Evolutionary conservation across 2,113 vertebrate species (phyloP).

Genomic region (Rynchops niger): DNA sequence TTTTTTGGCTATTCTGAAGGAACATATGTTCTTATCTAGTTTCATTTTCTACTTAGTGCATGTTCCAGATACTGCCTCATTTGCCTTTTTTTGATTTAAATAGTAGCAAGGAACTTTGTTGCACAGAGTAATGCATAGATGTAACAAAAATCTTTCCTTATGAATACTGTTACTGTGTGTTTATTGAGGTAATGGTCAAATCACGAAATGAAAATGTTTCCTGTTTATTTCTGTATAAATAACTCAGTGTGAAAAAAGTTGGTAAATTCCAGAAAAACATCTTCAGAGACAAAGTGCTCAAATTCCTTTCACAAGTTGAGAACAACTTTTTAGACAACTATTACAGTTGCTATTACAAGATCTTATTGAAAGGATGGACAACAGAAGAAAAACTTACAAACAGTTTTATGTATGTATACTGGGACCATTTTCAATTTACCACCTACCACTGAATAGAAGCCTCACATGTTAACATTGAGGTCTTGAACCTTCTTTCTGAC

Average conservation of each 20-base stretch:
- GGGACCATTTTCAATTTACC: neutral
- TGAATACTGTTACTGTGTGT: neutral
- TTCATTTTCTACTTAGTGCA: neutral
- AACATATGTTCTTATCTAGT: accelerated
- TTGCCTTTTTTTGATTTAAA: neutral
- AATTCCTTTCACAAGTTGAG: neutral
- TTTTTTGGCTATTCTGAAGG: neutral
- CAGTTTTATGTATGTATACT: neutral
- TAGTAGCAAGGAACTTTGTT: neutral
- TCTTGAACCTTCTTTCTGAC: neutral
- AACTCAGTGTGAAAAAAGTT: neutral
- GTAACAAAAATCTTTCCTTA: neutral
- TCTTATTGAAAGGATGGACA: neutral
- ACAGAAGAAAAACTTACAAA: neutral
- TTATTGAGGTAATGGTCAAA: neutral
- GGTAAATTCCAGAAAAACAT: neutral
- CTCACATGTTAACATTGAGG: neutral
- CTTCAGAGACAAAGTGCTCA: neutral
- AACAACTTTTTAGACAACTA: neutral
- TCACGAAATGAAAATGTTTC: neutral
- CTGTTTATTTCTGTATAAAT: neutral
- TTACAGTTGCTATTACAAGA: neutral
- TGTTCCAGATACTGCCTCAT: neutral
- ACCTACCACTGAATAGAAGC: neutral
- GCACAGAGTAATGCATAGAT: neutral